A percentile compares a stretch with the other conserved stretches of the same genome.
These are phyloP conservation scores for Nestor notabilis DNA, from an alignment of 2,113 vertebrate species.

Conservation along the genomic window DNA sequence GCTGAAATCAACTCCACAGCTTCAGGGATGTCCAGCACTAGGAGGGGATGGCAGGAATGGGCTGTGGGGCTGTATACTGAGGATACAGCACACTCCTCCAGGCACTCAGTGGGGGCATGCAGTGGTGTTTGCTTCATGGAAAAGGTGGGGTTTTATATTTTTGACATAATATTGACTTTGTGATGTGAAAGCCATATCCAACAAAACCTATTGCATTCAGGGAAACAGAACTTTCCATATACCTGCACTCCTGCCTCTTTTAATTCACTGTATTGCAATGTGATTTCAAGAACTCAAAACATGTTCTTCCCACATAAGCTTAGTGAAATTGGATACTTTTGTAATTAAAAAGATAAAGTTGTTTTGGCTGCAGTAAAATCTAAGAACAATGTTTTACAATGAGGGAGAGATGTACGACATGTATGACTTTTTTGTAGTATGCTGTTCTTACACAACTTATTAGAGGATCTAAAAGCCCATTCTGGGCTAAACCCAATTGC, in stretches of 20 bases:
- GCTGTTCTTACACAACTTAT: not conserved
- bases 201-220: not conserved
- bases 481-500: not conserved
- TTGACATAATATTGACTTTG: not conserved
- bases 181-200: not conserved
- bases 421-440: not conserved
- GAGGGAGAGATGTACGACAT: conserved; percentile 61
- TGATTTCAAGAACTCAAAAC: not conserved
- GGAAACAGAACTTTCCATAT: not conserved
- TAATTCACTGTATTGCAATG: not conserved
- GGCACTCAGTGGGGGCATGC: not conserved
- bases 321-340: conserved; percentile 20
- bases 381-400: conserved; percentile 50
- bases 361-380: conserved; percentile 40
- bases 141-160: not conserved
- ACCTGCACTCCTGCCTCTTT: not conserved
- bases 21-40: not conserved
- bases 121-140: not conserved
- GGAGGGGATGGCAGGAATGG: not conserved
- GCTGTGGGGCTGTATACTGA: not conserved
- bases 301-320: not conserved
- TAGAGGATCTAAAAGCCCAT: conserved; percentile 24
- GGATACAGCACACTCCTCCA: fast-evolving
- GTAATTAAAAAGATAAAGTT: conserved; percentile 50
- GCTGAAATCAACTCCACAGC: not conserved